Percentiles rank a stretch among this genome's conserved stretches.
phyloP scores from a whole-genome alignment of 2,113 vertebrate genomes.

The Chrysochloris asiatica region DNA sequence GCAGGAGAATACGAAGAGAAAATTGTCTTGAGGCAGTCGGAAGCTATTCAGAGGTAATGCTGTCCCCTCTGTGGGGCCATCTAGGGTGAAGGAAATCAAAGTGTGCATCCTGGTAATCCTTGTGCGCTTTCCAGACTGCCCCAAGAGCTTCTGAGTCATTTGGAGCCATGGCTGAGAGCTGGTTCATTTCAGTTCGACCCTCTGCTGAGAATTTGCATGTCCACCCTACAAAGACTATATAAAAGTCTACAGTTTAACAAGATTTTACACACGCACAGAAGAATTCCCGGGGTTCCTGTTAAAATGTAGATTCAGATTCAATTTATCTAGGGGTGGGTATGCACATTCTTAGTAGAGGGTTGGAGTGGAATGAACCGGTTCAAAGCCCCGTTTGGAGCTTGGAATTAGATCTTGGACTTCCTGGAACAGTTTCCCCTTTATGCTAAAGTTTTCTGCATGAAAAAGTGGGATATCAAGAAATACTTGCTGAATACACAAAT shows the following conservation, averaged over 20 bases:
- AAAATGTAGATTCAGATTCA: background rate
- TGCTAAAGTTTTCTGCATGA: conserved; percentile 14
- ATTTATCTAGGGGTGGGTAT: too few relatives aligned
- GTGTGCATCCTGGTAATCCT: conserved; percentile 30
- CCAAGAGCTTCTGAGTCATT: background rate
- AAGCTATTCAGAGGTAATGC: conserved; percentile 13
- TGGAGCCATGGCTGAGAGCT: conserved; percentile 5
- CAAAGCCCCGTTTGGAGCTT: background rate
- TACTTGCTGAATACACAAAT: conserved; percentile 30
- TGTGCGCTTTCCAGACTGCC: background rate
- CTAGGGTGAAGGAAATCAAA: conserved; percentile 57
- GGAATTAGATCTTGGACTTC: conserved; percentile 20
- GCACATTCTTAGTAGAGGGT: too few relatives aligned
- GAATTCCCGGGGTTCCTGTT: background rate
- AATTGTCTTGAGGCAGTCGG: conserved; percentile 44
- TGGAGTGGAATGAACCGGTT: background rate
- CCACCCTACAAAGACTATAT: background rate
- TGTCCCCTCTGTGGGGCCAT: conserved; percentile 30
- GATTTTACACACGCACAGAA: too few relatives aligned
- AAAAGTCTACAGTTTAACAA: background rate
- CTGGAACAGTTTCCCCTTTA: conserved; percentile 33
- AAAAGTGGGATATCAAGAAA: background rate
- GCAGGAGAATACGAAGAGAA: conserved; percentile 53
- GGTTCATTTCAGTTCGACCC: background rate
- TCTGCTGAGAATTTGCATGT: background rate